Evolutionary conservation across 2,113 vertebrate species (phyloP).

Genomic region (Bujurquina vittata): DNA sequence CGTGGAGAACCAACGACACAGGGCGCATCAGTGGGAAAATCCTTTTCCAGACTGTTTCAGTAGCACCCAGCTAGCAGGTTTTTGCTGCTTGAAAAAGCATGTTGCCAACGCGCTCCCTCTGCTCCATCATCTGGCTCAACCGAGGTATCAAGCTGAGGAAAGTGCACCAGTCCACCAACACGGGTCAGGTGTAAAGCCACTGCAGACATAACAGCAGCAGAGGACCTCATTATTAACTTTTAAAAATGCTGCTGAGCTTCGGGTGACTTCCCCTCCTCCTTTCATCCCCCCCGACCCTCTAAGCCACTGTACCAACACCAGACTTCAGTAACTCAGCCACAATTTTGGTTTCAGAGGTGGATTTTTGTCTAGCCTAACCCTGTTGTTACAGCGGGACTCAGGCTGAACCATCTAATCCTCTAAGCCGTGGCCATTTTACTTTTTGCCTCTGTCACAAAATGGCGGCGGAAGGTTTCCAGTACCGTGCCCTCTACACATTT

Average conservation of each 20-base stretch:
- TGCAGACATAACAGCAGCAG: conserved; percentile 20
- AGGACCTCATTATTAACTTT: conserved; percentile 42
- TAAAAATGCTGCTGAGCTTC: conserved; percentile 73
- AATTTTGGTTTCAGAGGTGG: conserved; percentile 37
- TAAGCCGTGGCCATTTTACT: conserved; percentile 61
- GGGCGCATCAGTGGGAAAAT: conserved; percentile 39
- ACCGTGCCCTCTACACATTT: conserved; percentile 88
- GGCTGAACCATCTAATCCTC: conserved; percentile 41
- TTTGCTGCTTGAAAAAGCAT: conserved; percentile 83
- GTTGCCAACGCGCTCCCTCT: conserved; percentile 86
- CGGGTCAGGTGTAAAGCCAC: conserved; percentile 76
- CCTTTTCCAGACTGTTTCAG: conserved; percentile 27
- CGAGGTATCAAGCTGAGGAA: conserved; percentile 90
- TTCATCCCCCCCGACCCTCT: not conserved
- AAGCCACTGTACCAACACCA: conserved; percentile 22
- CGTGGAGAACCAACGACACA: conserved; percentile 14
- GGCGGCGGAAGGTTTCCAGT: conserved; percentile 89
- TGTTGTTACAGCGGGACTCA: conserved; percentile 22
- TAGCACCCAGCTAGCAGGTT: conserved; percentile 58
- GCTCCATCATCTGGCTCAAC: conserved; percentile 89
- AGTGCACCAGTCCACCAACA: conserved; percentile 73
- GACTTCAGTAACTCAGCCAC: conserved; percentile 44
- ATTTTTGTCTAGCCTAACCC: conserved; percentile 27
- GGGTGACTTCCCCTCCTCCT: conserved; percentile 50
- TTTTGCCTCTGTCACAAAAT: conserved; percentile 68